A percentile compares a stretch with the other conserved stretches of the same genome.
Conservation (phyloP, 2,113 vertebrate species). For the Ammodytes dubius region DNA sequence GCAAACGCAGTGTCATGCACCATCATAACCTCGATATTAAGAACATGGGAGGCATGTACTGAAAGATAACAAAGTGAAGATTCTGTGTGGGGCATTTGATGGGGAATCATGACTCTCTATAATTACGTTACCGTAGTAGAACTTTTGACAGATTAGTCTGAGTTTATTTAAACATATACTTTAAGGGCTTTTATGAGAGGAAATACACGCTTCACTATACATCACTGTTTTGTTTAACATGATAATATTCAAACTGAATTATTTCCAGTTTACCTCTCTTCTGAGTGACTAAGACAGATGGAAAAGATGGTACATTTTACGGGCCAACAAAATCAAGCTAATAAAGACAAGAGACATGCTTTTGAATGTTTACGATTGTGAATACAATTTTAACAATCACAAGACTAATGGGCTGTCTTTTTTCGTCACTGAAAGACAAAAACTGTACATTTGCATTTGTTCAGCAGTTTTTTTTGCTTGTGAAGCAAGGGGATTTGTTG, state of each 20-base stretch:
- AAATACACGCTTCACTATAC: background rate
- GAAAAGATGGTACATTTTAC: background rate
- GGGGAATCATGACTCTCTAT: conserved; percentile 17
- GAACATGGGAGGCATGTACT: conserved; percentile 32
- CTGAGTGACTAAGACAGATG: background rate
- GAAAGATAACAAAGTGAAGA: conserved; percentile 19
- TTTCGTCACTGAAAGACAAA: conserved; percentile 10
- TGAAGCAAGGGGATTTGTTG: conserved; percentile 10
- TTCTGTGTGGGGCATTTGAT: conserved; percentile 2
- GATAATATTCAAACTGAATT: too few relatives aligned
- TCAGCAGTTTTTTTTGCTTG: conserved; percentile 23
- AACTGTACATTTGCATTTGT: background rate
- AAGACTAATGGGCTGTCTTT: background rate
- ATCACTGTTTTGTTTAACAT: background rate
- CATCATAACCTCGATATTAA: conserved; percentile 31
- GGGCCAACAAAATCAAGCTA: background rate
- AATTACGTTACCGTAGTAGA: conserved; percentile 4
- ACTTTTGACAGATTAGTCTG: conserved; percentile 9
- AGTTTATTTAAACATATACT: background rate
- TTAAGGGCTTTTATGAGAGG: background rate
- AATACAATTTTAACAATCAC: background rate
- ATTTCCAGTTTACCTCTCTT: background rate
- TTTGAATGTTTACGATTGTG: background rate
- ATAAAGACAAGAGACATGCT: background rate
- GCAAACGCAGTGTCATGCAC: conserved; percentile 8